Percentiles rank a stretch among this genome's conserved stretches.
Evolutionary conservation across 37 sponge, comb jelly and placozoan genomes (phyloP).

Genomic region (Spongilla lacustris): DNA sequence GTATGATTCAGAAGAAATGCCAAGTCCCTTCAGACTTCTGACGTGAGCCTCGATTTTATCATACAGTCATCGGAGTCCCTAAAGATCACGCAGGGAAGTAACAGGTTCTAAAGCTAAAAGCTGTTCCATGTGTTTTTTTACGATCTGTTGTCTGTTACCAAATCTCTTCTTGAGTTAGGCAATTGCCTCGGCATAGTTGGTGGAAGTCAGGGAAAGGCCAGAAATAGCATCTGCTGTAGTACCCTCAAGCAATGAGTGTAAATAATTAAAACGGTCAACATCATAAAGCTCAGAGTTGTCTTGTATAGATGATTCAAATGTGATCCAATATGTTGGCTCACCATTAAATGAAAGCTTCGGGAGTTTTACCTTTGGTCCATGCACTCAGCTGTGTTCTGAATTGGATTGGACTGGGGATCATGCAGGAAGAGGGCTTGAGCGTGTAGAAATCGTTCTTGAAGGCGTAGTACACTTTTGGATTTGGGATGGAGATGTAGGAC

Average conservation of each 20-base stretch:
- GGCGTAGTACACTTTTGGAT: background rate
- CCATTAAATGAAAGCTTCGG: conserved; percentile 27
- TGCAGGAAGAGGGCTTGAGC: background rate
- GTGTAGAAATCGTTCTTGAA: background rate
- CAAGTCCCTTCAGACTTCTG: conserved; percentile 31
- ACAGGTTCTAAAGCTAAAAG: conserved; percentile 25
- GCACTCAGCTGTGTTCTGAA: background rate
- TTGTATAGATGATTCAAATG: conserved; percentile 26
- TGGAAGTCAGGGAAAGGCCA: background rate
- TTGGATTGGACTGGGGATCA: background rate
- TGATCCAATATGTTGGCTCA: conserved; percentile 18
- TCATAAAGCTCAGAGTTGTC: conserved; percentile 6
- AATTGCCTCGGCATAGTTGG: conserved; percentile 26
- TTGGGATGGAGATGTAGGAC: background rate
- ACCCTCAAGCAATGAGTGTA: conserved; percentile 8
- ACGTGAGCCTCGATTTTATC: conserved; percentile 12
- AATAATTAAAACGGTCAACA: conserved; percentile 21
- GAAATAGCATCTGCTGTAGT: conserved; percentile 21
- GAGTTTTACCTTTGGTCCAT: conserved; percentile 13
- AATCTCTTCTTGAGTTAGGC: conserved; percentile 23
- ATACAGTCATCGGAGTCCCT: conserved; percentile 15
- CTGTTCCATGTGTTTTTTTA: conserved; percentile 32
- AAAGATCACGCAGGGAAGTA: conserved; percentile 7
- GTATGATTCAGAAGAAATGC: conserved; percentile 23
- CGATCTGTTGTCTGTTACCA: conserved; percentile 26